Conservation (phyloP, 92 coral and sea anemone species). For the Epizoanthus illoricatus region DNA sequence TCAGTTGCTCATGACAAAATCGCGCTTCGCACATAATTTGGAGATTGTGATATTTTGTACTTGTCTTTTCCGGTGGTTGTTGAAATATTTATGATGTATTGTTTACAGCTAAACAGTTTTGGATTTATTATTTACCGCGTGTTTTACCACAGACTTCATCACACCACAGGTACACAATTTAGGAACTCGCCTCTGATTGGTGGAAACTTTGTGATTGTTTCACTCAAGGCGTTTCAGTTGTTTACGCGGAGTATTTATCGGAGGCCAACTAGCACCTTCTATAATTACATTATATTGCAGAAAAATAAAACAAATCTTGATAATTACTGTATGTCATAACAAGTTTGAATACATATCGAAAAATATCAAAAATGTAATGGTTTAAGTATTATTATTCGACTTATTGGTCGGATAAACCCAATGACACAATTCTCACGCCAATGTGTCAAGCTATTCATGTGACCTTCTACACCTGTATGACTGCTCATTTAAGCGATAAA, state of each 20-base stretch:
- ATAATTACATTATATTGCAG: neutral
- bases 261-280: neutral
- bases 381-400: neutral
- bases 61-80: slow-evolving; percentile 36
- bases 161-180: slow-evolving; percentile 12
- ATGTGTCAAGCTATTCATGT: slow-evolving; percentile 6
- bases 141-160: slow-evolving; percentile 7
- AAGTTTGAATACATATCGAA: neutral
- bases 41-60: slow-evolving; percentile 24
- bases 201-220: neutral
- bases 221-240: neutral
- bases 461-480: slow-evolving; percentile 24
- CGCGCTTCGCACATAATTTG: slow-evolving; percentile 2
- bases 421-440: slow-evolving; percentile 38
- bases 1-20: slow-evolving; percentile 9
- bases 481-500: neutral
- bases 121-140: slow-evolving; percentile 21
- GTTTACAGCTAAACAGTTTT: slow-evolving; percentile 15
- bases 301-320: neutral
- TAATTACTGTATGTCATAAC: neutral
- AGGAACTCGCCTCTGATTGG: slow-evolving; percentile 23
- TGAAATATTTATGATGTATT: slow-evolving; percentile 31
- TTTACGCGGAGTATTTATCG: neutral
- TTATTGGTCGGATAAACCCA: slow-evolving; percentile 15
- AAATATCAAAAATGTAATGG: neutral